These are phyloP conservation scores for Drosophila truncata DNA, from an alignment of 1,140 invertebrate genomes.

Conservation along the genomic window DNA sequence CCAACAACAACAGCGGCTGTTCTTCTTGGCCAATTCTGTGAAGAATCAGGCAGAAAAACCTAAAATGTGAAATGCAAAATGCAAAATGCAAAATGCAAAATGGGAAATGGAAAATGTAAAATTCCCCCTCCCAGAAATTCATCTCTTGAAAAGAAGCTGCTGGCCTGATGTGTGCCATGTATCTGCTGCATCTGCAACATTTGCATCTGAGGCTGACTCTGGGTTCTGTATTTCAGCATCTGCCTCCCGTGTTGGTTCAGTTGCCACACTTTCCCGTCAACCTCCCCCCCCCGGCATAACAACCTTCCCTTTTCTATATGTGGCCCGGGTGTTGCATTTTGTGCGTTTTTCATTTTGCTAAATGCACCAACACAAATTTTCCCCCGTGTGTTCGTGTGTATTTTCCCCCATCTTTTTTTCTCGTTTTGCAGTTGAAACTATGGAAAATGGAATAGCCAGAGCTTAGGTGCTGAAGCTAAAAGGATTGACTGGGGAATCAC, in stretches of 20 bases:
- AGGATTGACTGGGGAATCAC: not conserved
- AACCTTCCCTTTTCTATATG: not conserved
- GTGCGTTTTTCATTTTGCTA: constrained; percentile 58
- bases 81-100: constrained; percentile 25
- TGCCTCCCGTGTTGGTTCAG: constrained; percentile 50
- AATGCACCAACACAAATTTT: constrained; percentile 15
- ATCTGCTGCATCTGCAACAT: constrained; percentile 37
- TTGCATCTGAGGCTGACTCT: constrained; percentile 9
- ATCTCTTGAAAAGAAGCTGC: constrained; percentile 18
- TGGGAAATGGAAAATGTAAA: not conserved
- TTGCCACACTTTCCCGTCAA: not conserved
- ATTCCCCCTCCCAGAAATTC: not conserved
- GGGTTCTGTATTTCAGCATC: constrained; percentile 35
- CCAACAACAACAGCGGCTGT: not conserved
- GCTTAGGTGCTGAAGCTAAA: constrained; percentile 5
- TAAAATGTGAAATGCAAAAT: constrained; percentile 1
- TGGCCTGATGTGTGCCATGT: constrained; percentile 9
- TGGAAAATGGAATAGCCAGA: constrained; percentile 20
- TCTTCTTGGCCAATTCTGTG: constrained; percentile 13
- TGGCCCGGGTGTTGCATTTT: constrained; percentile 10
- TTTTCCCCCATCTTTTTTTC: not conserved
- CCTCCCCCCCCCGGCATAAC: not conserved
- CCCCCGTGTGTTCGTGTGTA: not conserved
- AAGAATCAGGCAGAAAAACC: constrained; percentile 22
- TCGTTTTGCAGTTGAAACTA: not conserved